Evolutionary conservation across 2,797 vertebrate species (phyloP).

Genomic region (Malurus leucopterus): DNA sequence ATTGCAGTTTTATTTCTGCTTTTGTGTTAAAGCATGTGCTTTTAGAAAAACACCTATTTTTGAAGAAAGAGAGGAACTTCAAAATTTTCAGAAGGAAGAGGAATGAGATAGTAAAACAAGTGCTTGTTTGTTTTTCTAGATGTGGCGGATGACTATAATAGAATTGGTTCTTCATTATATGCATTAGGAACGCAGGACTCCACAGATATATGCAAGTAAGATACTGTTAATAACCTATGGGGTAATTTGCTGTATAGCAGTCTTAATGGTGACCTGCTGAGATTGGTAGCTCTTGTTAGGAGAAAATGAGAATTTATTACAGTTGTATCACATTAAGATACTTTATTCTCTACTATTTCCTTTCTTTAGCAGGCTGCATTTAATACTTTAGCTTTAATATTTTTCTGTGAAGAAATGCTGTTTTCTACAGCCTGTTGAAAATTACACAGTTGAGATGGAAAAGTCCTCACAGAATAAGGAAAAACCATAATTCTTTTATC

Average conservation of each 20-base stretch:
- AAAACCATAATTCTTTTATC: neutral
- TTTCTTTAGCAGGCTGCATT: neutral
- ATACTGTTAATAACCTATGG: neutral
- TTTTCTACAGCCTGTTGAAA: neutral
- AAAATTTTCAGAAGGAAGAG: neutral
- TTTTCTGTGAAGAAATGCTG: neutral
- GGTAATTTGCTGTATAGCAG: neutral
- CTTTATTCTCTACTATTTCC: neutral
- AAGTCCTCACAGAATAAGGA: neutral
- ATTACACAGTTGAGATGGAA: neutral
- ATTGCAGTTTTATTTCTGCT: neutral
- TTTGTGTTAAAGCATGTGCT: neutral
- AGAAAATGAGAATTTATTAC: neutral
- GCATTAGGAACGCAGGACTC: constrained; percentile 94
- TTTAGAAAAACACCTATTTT: neutral
- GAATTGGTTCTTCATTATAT: constrained; percentile 94
- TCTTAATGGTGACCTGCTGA: neutral
- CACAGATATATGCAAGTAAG: constrained; percentile 95
- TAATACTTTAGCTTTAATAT: neutral
- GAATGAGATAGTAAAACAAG: constrained; percentile 38
- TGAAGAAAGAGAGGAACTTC: neutral
- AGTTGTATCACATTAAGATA: neutral
- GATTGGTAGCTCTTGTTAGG: neutral
- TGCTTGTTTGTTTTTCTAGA: constrained; percentile 72
- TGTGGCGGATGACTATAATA: constrained; percentile 96